Evolutionary conservation across 2,113 vertebrate genomes (phyloP).

Genomic region (Nettapus auritus): DNA sequence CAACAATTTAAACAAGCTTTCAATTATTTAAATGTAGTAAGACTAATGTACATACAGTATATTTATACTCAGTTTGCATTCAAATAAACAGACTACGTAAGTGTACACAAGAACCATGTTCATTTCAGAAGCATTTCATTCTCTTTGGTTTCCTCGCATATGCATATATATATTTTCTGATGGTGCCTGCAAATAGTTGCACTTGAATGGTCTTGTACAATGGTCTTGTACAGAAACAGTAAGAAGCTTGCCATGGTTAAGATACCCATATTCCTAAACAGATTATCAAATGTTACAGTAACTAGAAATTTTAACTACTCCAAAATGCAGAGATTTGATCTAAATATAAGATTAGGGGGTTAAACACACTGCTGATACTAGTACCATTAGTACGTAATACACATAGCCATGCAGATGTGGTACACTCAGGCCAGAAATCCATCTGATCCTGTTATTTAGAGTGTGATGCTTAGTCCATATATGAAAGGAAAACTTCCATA

Average conservation of each 20-base stretch:
- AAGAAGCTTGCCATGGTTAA: not conserved
- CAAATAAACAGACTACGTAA: not conserved
- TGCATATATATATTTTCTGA: not conserved
- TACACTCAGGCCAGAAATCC: not conserved
- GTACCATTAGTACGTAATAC: not conserved
- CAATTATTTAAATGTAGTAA: not conserved
- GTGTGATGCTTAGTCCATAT: not conserved
- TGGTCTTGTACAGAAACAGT: not conserved
- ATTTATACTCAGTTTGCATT: not conserved
- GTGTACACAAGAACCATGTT: not conserved
- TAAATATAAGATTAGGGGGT: not conserved
- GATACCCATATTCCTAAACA: not conserved
- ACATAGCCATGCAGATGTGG: not conserved
- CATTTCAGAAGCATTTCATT: not conserved
- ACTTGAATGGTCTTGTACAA: not conserved
- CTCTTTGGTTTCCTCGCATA: not conserved
- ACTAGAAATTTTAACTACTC: not conserved
- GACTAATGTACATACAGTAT: not conserved
- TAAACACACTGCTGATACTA: not conserved
- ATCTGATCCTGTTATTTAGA: not conserved
- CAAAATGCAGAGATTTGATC: not conserved
- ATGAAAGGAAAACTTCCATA: not conserved
- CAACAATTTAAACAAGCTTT: not conserved
- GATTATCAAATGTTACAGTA: not conserved
- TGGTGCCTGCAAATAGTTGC: not conserved